These are phyloP conservation scores for Spialia ferax DNA, from an alignment of 2,888 invertebrate species.

Conservation along the genomic window DNA sequence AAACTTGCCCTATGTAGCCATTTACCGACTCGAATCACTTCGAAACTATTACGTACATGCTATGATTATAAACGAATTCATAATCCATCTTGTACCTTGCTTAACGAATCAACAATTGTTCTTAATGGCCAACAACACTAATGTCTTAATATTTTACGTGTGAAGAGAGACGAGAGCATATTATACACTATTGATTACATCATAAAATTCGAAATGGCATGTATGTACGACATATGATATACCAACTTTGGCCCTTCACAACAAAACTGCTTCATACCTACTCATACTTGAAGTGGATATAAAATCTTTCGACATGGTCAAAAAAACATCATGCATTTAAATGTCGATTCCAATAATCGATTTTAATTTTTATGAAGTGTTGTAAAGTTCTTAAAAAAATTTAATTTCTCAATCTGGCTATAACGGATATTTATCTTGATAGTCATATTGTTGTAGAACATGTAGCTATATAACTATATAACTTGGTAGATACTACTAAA, in stretches of 20 bases:
- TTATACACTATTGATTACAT: slow-evolving; percentile 45
- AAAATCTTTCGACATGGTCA: slow-evolving; percentile 37
- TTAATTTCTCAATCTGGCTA: slow-evolving; percentile 24
- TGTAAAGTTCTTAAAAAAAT: slow-evolving; percentile 16
- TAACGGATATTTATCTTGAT: slow-evolving; percentile 9
- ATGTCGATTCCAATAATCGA: slow-evolving; percentile 30
- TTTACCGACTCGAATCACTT: slow-evolving; percentile 56
- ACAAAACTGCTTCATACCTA: slow-evolving; percentile 9
- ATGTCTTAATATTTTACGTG: slow-evolving; percentile 53
- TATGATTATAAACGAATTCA: slow-evolving; percentile 48
- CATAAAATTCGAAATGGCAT: slow-evolving; percentile 46
- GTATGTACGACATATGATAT: slow-evolving; percentile 17
- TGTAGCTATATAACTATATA: too few species aligned
- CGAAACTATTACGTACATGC: slow-evolving; percentile 59
- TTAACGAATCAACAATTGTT: slow-evolving; percentile 51
- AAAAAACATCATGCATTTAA: slow-evolving; percentile 25
- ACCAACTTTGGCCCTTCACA: slow-evolving; percentile 35
- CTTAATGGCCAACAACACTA: slow-evolving; percentile 47
- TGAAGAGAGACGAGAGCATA: slow-evolving; percentile 42
- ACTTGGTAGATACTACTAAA: slow-evolving; percentile 29
- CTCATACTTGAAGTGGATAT: slow-evolving; percentile 14
- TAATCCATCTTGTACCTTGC: slow-evolving; percentile 44
- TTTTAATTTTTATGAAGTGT: slow-evolving; percentile 36
- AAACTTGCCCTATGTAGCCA: slow-evolving; percentile 61
- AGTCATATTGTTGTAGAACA: slow-evolving; percentile 14